Conservation (phyloP, 37 sponge, comb jelly and placozoan species). For the Chondrilla cf. caribensis region DNA sequence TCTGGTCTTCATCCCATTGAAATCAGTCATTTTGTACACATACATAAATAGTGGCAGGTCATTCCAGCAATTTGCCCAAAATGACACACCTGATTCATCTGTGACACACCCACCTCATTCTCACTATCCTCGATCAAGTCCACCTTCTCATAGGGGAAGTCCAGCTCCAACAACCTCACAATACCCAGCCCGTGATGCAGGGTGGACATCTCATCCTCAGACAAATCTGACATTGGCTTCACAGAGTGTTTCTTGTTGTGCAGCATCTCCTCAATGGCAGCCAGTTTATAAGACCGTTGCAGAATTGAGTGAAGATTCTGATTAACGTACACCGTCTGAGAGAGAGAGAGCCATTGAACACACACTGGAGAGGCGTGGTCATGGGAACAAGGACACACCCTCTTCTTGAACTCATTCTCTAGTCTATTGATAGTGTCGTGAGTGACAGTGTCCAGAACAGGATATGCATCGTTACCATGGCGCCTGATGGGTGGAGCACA, state of each 20-base stretch:
- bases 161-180: neutral
- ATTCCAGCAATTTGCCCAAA: too few species aligned
- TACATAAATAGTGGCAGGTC: too few species aligned
- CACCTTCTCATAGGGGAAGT: slow-evolving; percentile 15
- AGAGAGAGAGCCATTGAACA: neutral
- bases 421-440: slow-evolving; percentile 27
- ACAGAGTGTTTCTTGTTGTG: neutral
- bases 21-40: too few species aligned
- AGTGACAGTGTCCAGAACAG: slow-evolving; percentile 32
- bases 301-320: slow-evolving; percentile 11
- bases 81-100: too few species aligned
- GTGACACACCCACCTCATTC: neutral
- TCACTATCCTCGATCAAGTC: neutral
- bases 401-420: slow-evolving; percentile 32
- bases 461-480: slow-evolving; percentile 49
- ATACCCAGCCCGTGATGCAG: slow-evolving; percentile 3
- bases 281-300: neutral
- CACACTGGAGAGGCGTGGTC: neutral
- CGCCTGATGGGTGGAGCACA: slow-evolving; percentile 9
- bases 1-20: too few species aligned
- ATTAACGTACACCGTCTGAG: neutral
- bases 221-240: neutral
- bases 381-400: slow-evolving; percentile 1
- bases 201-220: neutral
- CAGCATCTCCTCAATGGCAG: neutral